Evolutionary conservation across 2,888 invertebrate genomes (phyloP), one percentile per base, ranked within the genome.

Genomic region (Netelia inedita): DNA sequence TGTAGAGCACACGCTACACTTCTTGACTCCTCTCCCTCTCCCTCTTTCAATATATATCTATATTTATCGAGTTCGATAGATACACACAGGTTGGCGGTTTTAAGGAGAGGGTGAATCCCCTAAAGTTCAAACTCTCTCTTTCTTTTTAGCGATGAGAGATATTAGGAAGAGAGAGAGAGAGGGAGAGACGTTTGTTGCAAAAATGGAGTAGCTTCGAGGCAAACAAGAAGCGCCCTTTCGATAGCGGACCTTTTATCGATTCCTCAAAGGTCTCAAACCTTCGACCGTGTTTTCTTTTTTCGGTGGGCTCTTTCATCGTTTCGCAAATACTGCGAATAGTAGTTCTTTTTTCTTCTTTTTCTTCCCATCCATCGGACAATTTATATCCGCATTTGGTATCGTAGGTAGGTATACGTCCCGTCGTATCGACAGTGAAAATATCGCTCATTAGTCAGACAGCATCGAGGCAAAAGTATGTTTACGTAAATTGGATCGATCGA

Each of bases 11-110:
- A 74, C 69, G 72, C 71, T 11, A 43, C 21, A 2, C 72, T 61
- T 46, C 68, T 74, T 65, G 78, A 59, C 63, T 73, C 46, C 76
- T 80, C 72, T 43, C 41, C 41, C 65, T 53, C 21, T 55, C 19
- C 23, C 21, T 46, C 63, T n/a, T n/a, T 55, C 21, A 41, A 5
- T 19, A 50, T 10, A 23, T 23, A 10, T 53, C 23, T 50, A 68
- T 59, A 72, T 61, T 50, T 66, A 35, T 59, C 50, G 76, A 69
- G 75, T 81, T 53, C 78, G 63, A 81, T 73, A 79, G 81, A 76
- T 79, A 69, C 76, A 75, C 55, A 43, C 71, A 65, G 75, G 61
- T 50, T 69, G 81, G 59, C 72, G 68, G n/a, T 71, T 21, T 50
- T 21, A 16, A 16, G 76, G n/a, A 28, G 66, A 76, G 71, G 71